phyloP scores from a whole-genome alignment of 1,140 invertebrate species.

The Drosophila sp. region DNA sequence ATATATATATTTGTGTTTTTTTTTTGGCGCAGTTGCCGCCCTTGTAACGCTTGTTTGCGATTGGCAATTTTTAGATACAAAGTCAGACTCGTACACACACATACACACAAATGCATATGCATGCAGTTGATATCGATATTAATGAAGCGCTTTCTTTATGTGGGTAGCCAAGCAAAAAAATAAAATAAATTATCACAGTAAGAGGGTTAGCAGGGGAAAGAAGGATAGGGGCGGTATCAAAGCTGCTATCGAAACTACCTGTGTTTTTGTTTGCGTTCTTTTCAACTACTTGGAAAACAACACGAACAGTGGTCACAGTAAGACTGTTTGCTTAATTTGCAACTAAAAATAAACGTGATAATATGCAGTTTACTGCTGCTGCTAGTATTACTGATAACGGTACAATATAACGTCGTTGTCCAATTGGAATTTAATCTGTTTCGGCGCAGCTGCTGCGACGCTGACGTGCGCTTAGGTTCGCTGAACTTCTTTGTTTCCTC shows the following conservation, averaged over 20 bases:
- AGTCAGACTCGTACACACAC: constrained; percentile 17
- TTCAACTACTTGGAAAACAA: constrained; percentile 18
- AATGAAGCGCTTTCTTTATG: constrained; percentile 39
- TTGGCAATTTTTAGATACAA: constrained; percentile 37
- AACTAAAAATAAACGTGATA: constrained; percentile 83
- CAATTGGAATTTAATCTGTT: constrained; percentile 75
- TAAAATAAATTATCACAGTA: constrained; percentile 3
- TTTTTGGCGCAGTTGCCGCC: constrained; percentile 73
- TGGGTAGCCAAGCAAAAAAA: constrained; percentile 15
- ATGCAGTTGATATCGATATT: constrained; percentile 49
- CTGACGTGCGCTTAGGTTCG: constrained; percentile 54
- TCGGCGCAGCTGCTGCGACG: constrained; percentile 32
- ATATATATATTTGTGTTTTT: too few relatives aligned
- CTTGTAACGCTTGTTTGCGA: constrained; percentile 71
- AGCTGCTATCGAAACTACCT: constrained; percentile 9
- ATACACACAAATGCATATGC: neutral
- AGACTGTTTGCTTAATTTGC: constrained; percentile 47
- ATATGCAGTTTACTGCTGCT: constrained; percentile 67
- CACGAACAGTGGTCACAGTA: constrained; percentile 34
- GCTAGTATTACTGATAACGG: constrained; percentile 40
- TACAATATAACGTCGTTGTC: constrained; percentile 37
- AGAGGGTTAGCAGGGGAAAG: neutral
- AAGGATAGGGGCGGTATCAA: neutral
- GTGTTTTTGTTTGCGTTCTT: constrained; percentile 10
- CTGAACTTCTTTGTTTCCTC: constrained; percentile 55